Evolutionary conservation across 30 jellyfish, hydroid and myxozoan species (phyloP), one percentile per base, ranked within the genome.

Genomic region (Rhopilema esculentum): DNA sequence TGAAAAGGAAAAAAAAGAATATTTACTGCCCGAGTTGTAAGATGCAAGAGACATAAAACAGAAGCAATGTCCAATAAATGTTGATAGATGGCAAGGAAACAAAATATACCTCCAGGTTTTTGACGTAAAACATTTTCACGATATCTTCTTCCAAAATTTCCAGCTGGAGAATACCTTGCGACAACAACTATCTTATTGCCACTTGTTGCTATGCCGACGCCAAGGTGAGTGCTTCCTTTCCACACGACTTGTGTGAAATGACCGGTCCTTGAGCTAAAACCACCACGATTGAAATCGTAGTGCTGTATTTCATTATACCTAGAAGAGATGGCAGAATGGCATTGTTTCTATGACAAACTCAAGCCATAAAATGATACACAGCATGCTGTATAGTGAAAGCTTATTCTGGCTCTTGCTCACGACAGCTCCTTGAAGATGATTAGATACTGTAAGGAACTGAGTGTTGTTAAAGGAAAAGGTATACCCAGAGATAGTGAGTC

Each of bases 181-280:
- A 82, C 93, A 66, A 90, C 88, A 67, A 62, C 93, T 48, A 90
- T 90, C 88, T 29, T 90, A 25, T 88, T 68, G 30, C 92, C 93
- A 4, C 76, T 49, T 27, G 75, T 91, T 72, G 97, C 97, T 22
- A 80, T 57, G 62, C 97, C 97, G 30, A 85, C 77, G 29, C 97
- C 97, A 64, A 91, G 87, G 64, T 78, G 69, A 33, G 89, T 83
- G 48, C 90, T 68, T 22, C 84, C 87, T 30, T 77, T 91, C 97
- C 97, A 91, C 1, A 91, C 96, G 29, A 91, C 86, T 79, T 91
- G 97, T 18, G 97, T 84, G 69, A 91, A 91, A 78, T 91, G 97
- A 17, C 97, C 97, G n/a, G 97, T 91, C 18, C 88, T 79, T 8
- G 85, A 84, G 16, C 82, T 49, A 66, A 75, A 84, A 4, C 86